A percentile compares a stretch with the other conserved stretches of the same genome.
These are phyloP conservation scores for Nothoprocta perdicaria DNA, from an alignment of 2,113 vertebrate genomes.

Conservation along the genomic window DNA sequence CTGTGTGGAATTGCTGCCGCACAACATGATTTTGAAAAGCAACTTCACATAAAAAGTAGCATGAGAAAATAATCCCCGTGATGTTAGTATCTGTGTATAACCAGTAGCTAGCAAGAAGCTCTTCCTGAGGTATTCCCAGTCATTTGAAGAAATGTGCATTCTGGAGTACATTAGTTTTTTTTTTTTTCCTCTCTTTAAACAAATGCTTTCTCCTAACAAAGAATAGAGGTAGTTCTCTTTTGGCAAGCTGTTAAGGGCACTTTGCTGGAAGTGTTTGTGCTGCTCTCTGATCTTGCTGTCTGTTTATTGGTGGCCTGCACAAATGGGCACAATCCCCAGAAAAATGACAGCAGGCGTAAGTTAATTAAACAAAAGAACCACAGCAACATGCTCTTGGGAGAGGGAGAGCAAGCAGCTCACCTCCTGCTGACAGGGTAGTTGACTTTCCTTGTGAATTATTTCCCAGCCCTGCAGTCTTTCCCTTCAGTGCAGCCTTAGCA, in stretches of 20 bases:
- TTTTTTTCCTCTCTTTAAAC: constrained; percentile 37
- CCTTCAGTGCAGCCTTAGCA: background rate
- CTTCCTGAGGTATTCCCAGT: background rate
- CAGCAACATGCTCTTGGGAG: background rate
- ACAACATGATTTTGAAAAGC: constrained; percentile 41
- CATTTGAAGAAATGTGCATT: constrained; percentile 25
- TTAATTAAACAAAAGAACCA: background rate
- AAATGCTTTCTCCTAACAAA: constrained; percentile 4
- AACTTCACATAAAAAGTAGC: constrained; percentile 42
- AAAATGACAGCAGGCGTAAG: background rate
- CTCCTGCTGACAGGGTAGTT: background rate
- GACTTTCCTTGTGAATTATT: constrained; percentile 2
- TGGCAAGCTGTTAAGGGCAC: background rate
- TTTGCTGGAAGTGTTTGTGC: constrained; percentile 5
- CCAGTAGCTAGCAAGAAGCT: constrained; percentile 21
- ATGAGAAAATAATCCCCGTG: constrained; percentile 37
- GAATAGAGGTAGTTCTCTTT: background rate
- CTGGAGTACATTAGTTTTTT: constrained; percentile 32
- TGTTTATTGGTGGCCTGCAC: background rate
- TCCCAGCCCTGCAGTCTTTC: background rate
- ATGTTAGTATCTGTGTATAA: constrained; percentile 36
- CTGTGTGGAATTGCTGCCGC: background rate
- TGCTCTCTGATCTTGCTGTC: background rate
- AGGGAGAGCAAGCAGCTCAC: background rate
- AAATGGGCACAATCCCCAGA: background rate